Conservation (phyloP, 2,888 invertebrate genomes). For the Parasteatoda lunata region DNA sequence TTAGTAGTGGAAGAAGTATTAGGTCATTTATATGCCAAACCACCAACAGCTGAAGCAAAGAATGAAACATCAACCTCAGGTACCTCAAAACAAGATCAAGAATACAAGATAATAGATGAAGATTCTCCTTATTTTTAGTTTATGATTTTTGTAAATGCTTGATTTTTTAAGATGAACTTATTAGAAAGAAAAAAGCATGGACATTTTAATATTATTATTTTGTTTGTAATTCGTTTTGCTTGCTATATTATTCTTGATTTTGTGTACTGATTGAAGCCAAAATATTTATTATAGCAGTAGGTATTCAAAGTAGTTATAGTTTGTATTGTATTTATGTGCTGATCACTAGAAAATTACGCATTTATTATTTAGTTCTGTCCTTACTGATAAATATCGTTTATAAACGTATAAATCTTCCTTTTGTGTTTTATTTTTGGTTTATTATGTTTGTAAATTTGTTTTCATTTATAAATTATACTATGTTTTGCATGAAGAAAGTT, state of each 20-base stretch:
- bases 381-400: too few species aligned
- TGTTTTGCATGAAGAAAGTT: too few species aligned
- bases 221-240: not conserved
- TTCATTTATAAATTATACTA: too few species aligned
- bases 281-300: not conserved
- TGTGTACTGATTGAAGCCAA: not conserved
- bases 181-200: not conserved
- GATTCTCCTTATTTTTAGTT: not conserved
- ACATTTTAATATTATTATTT: not conserved
- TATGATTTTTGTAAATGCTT: not conserved
- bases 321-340: not conserved
- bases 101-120: not conserved
- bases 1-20: constrained; percentile 67
- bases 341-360: not conserved
- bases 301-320: not conserved
- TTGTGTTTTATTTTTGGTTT: too few species aligned
- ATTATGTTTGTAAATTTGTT: too few species aligned
- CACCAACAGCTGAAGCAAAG: constrained; percentile 65
- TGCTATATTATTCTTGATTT: not conserved
- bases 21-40: constrained; percentile 68
- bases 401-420: too few species aligned
- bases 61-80: constrained; percentile 66
- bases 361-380: too few species aligned
- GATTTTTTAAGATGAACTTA: too few species aligned
- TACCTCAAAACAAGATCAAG: constrained; percentile 19